A percentile compares a stretch with the other conserved stretches of the same genome.
These are phyloP conservation scores for Poecile atricapillus DNA, from an alignment of 2,113 vertebrate species.

Conservation along the genomic window DNA sequence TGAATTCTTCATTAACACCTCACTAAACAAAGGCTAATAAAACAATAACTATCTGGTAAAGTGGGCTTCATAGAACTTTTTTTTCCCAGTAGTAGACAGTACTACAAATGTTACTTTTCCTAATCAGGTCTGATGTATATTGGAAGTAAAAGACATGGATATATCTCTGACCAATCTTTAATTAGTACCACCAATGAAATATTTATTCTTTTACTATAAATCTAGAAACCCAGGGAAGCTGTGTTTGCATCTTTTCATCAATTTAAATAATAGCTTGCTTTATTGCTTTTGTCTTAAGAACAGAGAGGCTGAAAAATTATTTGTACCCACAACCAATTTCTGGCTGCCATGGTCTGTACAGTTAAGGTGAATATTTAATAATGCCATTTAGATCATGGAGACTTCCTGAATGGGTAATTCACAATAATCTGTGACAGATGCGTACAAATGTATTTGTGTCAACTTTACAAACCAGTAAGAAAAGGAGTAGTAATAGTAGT, in stretches of 20 bases:
- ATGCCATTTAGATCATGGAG: not conserved
- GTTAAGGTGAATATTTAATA: constrained; percentile 68
- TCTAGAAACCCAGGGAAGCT: constrained; percentile 63
- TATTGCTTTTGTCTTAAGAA: constrained; percentile 67
- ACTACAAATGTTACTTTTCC: constrained; percentile 64
- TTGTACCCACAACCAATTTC: not conserved
- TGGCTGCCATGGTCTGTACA: not conserved
- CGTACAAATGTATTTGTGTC: not conserved
- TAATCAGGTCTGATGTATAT: constrained; percentile 62
- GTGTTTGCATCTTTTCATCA: constrained; percentile 72
- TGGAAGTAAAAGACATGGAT: constrained; percentile 58
- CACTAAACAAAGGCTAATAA: not conserved
- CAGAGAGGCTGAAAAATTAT: constrained; percentile 50
- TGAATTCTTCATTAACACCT: not conserved
- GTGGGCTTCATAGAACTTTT: not conserved
- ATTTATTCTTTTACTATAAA: constrained; percentile 77
- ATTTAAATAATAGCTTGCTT: constrained; percentile 72
- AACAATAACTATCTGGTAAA: not conserved
- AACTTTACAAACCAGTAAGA: not conserved
- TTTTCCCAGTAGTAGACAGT: constrained; percentile 19
- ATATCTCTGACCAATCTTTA: constrained; percentile 75
- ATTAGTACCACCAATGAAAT: constrained; percentile 73
- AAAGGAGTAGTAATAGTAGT: not conserved
- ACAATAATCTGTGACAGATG: not conserved
- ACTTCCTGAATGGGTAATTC: constrained; percentile 1